Conservation (phyloP, 2,888 invertebrate species). For the Thymelicus acteon region DNA sequence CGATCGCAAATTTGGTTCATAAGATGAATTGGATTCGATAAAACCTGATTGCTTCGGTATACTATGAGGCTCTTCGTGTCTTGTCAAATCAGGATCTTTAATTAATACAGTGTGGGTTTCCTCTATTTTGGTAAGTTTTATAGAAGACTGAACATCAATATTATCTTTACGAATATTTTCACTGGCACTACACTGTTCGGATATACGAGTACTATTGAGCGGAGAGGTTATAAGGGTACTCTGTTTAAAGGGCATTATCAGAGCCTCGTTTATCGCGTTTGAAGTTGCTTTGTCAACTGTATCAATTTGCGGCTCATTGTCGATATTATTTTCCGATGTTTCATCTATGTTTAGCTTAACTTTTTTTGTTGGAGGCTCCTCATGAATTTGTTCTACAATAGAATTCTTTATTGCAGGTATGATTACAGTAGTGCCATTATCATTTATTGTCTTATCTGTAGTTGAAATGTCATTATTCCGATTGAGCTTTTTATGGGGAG, state of each 20-base stretch:
- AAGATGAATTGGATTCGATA: not conserved
- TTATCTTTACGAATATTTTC: not conserved
- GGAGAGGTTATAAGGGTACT: not conserved
- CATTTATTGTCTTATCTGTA: not conserved
- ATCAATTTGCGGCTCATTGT: not conserved
- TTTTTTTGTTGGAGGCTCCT: not conserved
- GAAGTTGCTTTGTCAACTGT: not conserved
- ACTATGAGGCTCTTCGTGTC: not conserved
- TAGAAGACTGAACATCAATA: not conserved
- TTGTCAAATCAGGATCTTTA: not conserved
- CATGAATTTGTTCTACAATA: not conserved
- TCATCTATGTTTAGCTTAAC: not conserved
- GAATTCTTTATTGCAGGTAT: too few species aligned
- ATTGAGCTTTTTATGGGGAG: not conserved
- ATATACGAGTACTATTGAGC: not conserved
- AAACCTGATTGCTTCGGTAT: not conserved
- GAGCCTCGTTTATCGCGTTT: slow-evolving; percentile 2
- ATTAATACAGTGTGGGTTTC: not conserved
- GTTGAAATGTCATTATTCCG: not conserved
- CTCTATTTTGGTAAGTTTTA: not conserved
- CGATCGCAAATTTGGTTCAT: not conserved
- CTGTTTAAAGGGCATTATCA: not conserved
- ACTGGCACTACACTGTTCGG: not conserved
- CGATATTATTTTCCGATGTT: not conserved
- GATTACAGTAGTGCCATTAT: too few species aligned